phyloP scores from a whole-genome alignment of 2,888 invertebrate genomes.

The Hartigia nigra region DNA sequence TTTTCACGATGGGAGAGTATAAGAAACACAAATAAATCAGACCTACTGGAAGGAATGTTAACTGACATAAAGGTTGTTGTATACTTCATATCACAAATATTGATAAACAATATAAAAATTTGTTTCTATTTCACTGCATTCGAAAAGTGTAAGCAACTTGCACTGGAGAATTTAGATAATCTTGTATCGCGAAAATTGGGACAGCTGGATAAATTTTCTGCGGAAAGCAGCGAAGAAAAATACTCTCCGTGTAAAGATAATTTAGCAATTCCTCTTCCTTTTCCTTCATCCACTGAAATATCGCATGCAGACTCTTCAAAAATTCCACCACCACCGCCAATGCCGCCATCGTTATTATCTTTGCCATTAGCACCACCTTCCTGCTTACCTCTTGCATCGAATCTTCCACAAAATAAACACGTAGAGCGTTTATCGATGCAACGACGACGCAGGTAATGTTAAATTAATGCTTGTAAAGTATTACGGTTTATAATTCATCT shows the following conservation, averaged over 20 bases:
- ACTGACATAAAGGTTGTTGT: slow-evolving; percentile 32
- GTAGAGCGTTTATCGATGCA: slow-evolving; percentile 21
- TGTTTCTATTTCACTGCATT: not conserved
- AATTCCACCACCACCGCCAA: slow-evolving; percentile 32
- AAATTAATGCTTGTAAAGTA: not conserved
- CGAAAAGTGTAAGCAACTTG: slow-evolving; percentile 49
- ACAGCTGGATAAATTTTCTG: not conserved
- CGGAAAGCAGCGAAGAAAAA: slow-evolving; percentile 3
- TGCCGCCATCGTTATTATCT: slow-evolving; percentile 28
- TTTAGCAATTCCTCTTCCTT: slow-evolving; percentile 24
- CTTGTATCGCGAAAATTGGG: slow-evolving; percentile 43
- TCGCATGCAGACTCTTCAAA: slow-evolving; percentile 14
- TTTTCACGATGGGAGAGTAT: slow-evolving; percentile 54
- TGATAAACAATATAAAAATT: slow-evolving; percentile 2
- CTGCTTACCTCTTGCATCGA: not conserved
- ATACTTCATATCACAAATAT: not conserved
- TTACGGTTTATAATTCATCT: not conserved
- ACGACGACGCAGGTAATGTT: slow-evolving; percentile 18
- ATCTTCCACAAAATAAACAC: slow-evolving; percentile 20
- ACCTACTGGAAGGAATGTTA: slow-evolving; percentile 39
- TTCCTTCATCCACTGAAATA: slow-evolving; percentile 21
- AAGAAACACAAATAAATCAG: slow-evolving; percentile 46
- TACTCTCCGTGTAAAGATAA: slow-evolving; percentile 11
- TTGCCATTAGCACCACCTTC: slow-evolving; percentile 7
- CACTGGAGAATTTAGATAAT: slow-evolving; percentile 44